phyloP scores from a whole-genome alignment of 1,140 invertebrate genomes.

The Littorina saxatilis region DNA sequence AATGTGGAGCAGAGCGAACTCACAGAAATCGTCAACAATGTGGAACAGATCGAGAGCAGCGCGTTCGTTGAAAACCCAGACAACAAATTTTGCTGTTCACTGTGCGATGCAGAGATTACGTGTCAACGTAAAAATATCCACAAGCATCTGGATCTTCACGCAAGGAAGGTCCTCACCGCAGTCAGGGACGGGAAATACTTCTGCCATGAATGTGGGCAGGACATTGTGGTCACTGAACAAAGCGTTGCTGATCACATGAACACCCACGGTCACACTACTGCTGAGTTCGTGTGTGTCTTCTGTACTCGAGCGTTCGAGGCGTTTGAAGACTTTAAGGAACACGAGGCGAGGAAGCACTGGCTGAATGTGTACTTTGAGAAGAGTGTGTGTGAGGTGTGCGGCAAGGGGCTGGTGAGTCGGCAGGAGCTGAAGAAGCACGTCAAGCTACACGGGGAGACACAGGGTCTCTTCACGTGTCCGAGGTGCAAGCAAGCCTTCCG shows the following conservation, averaged over 20 bases:
- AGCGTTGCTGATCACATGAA: background rate
- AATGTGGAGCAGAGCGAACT: too few relatives aligned
- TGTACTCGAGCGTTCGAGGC: background rate
- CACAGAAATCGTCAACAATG: background rate
- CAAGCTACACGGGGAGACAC: conserved; percentile 8
- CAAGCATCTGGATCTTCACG: conserved; percentile 8
- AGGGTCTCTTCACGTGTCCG: conserved; percentile 7
- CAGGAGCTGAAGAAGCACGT: conserved; percentile 9
- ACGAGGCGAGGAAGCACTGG: conserved; percentile 19
- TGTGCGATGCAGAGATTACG: background rate
- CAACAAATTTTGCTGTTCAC: background rate
- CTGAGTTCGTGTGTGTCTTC: background rate
- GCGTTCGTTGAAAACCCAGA: background rate
- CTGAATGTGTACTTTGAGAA: conserved; percentile 21
- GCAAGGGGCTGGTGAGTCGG: conserved; percentile 1
- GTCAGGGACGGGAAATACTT: background rate
- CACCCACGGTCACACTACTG: background rate
- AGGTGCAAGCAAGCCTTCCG: background rate
- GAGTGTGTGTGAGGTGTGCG: conserved; percentile 5
- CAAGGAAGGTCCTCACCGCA: background rate
- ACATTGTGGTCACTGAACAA: background rate
- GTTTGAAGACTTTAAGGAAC: background rate
- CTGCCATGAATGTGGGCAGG: background rate
- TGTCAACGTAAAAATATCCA: background rate
- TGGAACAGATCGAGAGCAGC: background rate